A percentile compares a stretch with the other conserved stretches of the same genome.
These are phyloP conservation scores for Leuctra nigra DNA, from an alignment of 2,888 invertebrate genomes.

Conservation along the genomic window DNA sequence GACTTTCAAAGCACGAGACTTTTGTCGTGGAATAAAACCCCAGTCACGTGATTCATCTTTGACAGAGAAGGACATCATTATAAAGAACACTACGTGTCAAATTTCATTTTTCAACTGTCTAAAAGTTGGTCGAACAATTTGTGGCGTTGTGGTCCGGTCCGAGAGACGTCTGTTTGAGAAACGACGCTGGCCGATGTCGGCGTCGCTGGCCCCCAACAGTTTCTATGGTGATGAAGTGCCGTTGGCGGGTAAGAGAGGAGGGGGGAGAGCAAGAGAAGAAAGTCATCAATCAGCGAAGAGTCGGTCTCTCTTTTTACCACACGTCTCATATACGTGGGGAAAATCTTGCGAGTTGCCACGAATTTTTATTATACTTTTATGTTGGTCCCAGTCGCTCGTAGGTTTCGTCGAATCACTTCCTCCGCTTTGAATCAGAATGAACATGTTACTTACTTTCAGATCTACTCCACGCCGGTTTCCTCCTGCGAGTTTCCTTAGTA, in stretches of 20 bases:
- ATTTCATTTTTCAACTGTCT: background rate
- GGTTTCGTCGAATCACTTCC: too few species aligned
- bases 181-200: background rate
- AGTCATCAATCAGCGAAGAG: background rate
- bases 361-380: too few species aligned
- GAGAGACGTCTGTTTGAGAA: background rate
- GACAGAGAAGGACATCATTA: background rate
- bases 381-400: too few species aligned
- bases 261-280: conserved; percentile 2
- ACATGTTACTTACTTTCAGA: too few species aligned
- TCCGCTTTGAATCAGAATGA: too few species aligned
- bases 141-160: background rate
- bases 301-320: background rate
- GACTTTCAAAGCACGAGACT: too few species aligned
- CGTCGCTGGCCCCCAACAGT: background rate
- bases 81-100: background rate
- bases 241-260: too few species aligned
- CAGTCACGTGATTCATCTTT: too few species aligned
- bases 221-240: conserved; percentile 7
- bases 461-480: too few species aligned
- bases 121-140: too few species aligned
- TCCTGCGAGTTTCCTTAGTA: too few species aligned
- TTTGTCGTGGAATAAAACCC: too few species aligned
- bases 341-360: background rate
- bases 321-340: background rate